These are phyloP conservation scores for Synanthedon tipuliformis DNA, from an alignment of 2,888 invertebrate genomes.

Conservation along the genomic window DNA sequence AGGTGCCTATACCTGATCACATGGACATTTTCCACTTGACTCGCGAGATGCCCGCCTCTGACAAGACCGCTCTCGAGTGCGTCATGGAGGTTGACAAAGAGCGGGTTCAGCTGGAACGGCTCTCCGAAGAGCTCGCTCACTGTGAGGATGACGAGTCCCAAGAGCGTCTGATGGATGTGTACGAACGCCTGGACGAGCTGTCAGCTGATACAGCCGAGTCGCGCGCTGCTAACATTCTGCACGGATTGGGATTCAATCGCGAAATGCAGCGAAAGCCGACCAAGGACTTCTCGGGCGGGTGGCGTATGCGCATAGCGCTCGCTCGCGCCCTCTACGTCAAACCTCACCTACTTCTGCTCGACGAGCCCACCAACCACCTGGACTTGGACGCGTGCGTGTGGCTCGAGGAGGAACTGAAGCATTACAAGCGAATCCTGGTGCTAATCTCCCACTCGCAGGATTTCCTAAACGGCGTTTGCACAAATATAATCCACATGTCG, in stretches of 20 bases:
- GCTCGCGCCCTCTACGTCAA: conserved; percentile 97
- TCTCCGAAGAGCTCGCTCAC: conserved; percentile 90
- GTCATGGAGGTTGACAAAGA: conserved; percentile 99
- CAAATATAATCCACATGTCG: conserved; percentile 95
- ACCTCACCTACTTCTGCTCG: conserved; percentile 94
- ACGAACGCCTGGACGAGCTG: conserved; percentile 97
- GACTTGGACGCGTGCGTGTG: conserved; percentile 99
- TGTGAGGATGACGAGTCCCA: conserved; percentile 92
- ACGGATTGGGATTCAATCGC: conserved; percentile 95
- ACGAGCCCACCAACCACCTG: conserved; percentile 99
- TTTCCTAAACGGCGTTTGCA: conserved; percentile 97
- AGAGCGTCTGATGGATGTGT: conserved; percentile 97
- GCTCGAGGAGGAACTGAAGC: conserved; percentile 97
- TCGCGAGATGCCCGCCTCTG: conserved; percentile 98
- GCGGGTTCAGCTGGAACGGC: conserved; percentile 86
- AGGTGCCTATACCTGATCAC: conserved; percentile 95
- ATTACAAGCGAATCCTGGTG: conserved; percentile 95
- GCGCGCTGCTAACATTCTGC: conserved; percentile 92
- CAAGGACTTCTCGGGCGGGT: conserved; percentile 92
- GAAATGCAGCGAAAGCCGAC: conserved; percentile 89
- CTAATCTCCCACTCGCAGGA: conserved; percentile 99
- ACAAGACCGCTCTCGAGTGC: conserved; percentile 93
- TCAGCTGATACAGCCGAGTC: conserved; percentile 95
- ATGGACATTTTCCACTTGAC: conserved; percentile 98
- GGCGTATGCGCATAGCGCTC: conserved; percentile 99